phyloP scores from a whole-genome alignment of 2,797 vertebrate species.

The Furcifer pardalis region DNA sequence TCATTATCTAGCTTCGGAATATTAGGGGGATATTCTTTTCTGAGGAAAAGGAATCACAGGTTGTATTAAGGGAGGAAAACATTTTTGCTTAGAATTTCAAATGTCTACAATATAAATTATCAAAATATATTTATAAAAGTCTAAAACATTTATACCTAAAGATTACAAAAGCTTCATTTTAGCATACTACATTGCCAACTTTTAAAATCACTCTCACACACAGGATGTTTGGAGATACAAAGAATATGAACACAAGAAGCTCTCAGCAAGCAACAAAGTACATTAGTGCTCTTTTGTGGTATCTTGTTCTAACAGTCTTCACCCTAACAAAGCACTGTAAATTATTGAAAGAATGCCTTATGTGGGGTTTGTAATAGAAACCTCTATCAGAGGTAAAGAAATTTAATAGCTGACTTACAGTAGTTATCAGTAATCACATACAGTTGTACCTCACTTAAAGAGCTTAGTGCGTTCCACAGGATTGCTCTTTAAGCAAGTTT shows the following conservation, averaged over 20 bases:
- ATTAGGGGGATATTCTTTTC: constrained; percentile 85
- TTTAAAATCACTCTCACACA: background rate
- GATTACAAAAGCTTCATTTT: no score
- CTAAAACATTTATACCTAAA: no score
- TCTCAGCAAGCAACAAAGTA: background rate
- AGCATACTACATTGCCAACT: background rate
- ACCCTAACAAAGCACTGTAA: background rate
- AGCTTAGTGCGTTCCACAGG: no score
- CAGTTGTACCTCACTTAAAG: no score
- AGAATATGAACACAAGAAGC: background rate
- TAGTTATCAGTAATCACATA: no score
- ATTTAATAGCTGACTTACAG: no score
- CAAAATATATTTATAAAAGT: background rate
- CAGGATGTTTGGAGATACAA: background rate
- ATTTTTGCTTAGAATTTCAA: constrained; percentile 28
- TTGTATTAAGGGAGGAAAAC: constrained; percentile 49
- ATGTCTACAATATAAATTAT: background rate
- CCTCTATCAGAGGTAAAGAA: no score
- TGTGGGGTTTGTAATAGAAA: background rate
- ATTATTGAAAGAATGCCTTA: background rate
- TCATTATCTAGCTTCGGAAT: constrained; percentile 86
- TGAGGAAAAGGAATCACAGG: constrained; percentile 66
- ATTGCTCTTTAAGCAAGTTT: no score
- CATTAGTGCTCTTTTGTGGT: background rate
- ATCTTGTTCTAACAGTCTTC: no score